Conservation (phyloP, 2,113 vertebrate genomes). For the Rutilus rutilus region DNA sequence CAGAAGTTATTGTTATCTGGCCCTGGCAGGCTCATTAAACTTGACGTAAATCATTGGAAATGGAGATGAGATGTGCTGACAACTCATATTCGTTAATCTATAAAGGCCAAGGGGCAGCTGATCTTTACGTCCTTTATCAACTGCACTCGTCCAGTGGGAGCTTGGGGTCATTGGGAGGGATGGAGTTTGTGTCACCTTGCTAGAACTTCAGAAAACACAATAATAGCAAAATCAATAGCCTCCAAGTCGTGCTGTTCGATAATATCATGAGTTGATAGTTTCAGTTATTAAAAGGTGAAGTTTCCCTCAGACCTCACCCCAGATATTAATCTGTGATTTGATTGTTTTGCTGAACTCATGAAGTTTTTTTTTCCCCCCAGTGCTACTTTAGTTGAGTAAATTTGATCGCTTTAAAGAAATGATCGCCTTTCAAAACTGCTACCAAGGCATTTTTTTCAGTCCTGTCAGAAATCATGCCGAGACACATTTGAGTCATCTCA, state of each 20-base stretch:
- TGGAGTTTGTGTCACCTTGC: constrained; percentile 44
- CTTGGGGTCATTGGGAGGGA: constrained; percentile 25
- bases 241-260: constrained; percentile 52
- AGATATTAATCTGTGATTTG: constrained; percentile 58
- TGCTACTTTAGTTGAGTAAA: constrained; percentile 12
- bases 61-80: constrained; percentile 63
- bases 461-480: neutral
- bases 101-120: constrained; percentile 61
- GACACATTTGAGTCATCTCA: neutral
- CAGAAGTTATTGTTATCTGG: constrained; percentile 10
- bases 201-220: constrained; percentile 60
- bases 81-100: constrained; percentile 62
- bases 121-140: constrained; percentile 65
- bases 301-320: constrained; percentile 21
- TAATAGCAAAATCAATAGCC: constrained; percentile 64
- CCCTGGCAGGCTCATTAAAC: constrained; percentile 54
- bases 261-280: constrained; percentile 44
- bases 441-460: constrained; percentile 8
- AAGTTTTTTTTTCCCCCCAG: neutral
- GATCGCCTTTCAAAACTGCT: neutral
- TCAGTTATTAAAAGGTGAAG: constrained; percentile 59
- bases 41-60: constrained; percentile 59
- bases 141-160: constrained; percentile 54
- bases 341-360: constrained; percentile 45
- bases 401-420: constrained; percentile 35